These are phyloP conservation scores for Leucania comma DNA, from an alignment of 2,888 invertebrate genomes.

Conservation along the genomic window DNA sequence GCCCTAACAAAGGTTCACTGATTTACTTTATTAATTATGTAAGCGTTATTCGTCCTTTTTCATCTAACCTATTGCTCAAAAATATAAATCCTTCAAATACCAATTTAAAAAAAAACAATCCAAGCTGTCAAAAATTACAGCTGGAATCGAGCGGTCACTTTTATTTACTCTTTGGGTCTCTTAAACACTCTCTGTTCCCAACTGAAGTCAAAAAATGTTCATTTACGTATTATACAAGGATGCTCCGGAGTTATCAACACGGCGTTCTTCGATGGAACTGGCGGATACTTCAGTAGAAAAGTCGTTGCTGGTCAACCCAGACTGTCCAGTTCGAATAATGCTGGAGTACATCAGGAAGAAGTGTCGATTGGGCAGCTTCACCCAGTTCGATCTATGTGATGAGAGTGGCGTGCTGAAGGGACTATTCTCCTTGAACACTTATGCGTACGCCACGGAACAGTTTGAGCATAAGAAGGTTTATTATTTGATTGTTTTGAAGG, in stretches of 20 bases:
- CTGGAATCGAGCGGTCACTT: no score
- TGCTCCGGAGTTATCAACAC: slow-evolving; percentile 76
- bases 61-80: not conserved
- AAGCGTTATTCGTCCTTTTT: not conserved
- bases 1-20: no score
- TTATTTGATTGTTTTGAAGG: slow-evolving; percentile 80
- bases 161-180: no score
- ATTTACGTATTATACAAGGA: slow-evolving; percentile 81
- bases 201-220: slow-evolving; percentile 73
- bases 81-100: not conserved
- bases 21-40: no score
- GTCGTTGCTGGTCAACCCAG: slow-evolving; percentile 81
- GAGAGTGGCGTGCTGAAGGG: slow-evolving; percentile 75
- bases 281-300: slow-evolving; percentile 77
- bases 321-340: slow-evolving; percentile 83
- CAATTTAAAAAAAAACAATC: not conserved
- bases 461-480: slow-evolving; percentile 83
- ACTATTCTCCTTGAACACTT: slow-evolving; percentile 78
- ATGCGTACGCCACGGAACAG: slow-evolving; percentile 74
- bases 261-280: slow-evolving; percentile 50
- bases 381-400: slow-evolving; percentile 83
- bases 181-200: no score
- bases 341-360: slow-evolving; percentile 84
- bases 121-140: not conserved
- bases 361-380: slow-evolving; percentile 78